Evolutionary conservation across 1,140 invertebrate species (phyloP).

Genomic region (Philotrypesis tridentata): DNA sequence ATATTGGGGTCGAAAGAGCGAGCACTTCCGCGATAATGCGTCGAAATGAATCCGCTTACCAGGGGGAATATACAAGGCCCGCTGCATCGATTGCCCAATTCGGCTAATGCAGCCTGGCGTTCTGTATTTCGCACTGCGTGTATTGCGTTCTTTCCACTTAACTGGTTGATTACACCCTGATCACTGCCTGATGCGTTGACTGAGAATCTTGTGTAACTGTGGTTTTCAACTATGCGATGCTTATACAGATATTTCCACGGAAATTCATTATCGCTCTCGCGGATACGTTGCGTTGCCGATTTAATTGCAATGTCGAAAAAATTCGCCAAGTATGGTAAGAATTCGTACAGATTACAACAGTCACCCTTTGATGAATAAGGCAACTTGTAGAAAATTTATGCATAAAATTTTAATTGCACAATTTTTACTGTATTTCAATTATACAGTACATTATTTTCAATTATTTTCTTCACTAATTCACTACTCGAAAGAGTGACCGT

Average conservation of each 20-base stretch:
- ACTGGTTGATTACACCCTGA: not conserved
- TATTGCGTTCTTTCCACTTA: not conserved
- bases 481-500: too few relatives aligned
- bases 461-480: too few relatives aligned
- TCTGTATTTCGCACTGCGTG: not conserved
- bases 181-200: not conserved
- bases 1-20: not conserved
- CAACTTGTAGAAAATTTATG: too few relatives aligned
- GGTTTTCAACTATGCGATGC: not conserved
- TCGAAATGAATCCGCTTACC: slow-evolving; percentile 22
- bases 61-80: not conserved
- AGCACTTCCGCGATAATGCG: slow-evolving; percentile 11
- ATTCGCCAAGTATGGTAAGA: too few relatives aligned
- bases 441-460: too few relatives aligned
- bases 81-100: not conserved
- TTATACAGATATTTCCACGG: not conserved
- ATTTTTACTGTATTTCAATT: too few relatives aligned
- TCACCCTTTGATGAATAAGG: too few relatives aligned
- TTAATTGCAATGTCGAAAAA: too few relatives aligned
- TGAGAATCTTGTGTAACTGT: not conserved
- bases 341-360: too few relatives aligned
- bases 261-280: not conserved
- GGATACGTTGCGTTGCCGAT: too few relatives aligned
- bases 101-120: not conserved
- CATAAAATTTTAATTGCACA: too few relatives aligned